These are phyloP conservation scores for Chelonus formosanus DNA, from an alignment of 2,888 invertebrate species.

Conservation along the genomic window DNA sequence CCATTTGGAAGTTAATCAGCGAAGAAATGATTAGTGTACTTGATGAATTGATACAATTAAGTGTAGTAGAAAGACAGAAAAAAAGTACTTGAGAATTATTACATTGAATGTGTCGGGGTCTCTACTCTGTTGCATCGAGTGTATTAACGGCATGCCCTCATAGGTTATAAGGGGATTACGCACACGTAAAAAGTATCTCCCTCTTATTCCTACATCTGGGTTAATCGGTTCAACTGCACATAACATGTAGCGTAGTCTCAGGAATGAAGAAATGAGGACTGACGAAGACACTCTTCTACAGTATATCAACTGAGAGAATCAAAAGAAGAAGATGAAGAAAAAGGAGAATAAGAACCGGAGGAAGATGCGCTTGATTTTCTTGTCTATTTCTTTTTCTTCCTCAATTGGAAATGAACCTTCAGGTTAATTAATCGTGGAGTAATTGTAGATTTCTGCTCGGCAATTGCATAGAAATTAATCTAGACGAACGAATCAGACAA, in stretches of 20 bases:
- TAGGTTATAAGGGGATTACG: conserved; percentile 25
- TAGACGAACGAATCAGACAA: conserved; percentile 8
- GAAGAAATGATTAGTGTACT: no score
- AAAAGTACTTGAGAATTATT: conserved; percentile 12
- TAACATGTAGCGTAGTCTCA: neutral
- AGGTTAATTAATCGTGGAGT: conserved; percentile 12
- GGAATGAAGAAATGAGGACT: conserved; percentile 9
- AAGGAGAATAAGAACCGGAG: neutral
- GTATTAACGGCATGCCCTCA: conserved; percentile 27
- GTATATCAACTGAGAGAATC: neutral
- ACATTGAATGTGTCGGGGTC: conserved; percentile 25
- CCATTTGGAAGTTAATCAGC: no score
- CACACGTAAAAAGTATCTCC: conserved; percentile 16
- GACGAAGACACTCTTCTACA: neutral
- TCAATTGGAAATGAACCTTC: conserved; percentile 4
- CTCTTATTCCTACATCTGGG: conserved; percentile 26
- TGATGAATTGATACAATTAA: no score
- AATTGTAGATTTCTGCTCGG: conserved; percentile 5
- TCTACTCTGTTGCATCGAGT: conserved; percentile 6
- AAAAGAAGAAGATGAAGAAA: conserved; percentile 1
- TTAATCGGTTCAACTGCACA: conserved; percentile 29
- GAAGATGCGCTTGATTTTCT: conserved; percentile 2
- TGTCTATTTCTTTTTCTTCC: neutral
- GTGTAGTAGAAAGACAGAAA: neutral
- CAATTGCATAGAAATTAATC: conserved; percentile 35